Base-by-base conservation (phyloP, 1,140 invertebrate genomes). In the Leptoteleia sp. region DNA sequence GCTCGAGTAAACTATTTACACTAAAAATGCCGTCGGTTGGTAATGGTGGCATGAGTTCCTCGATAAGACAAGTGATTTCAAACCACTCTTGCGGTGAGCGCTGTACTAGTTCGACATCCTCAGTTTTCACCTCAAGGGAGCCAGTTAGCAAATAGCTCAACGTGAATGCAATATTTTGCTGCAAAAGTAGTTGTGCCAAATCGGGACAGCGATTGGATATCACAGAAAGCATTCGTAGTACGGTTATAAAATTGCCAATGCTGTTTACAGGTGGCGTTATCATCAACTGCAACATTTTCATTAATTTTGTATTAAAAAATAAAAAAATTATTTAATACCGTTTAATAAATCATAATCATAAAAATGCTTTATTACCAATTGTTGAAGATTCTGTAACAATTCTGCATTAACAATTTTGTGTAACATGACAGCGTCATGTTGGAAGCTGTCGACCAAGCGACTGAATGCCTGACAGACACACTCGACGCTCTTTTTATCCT, bases 401-500 rank as follows among this genome's bases (percentile, higher is more conserved):
- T 96, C 96, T 15, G 96, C 94, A 64, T 96, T 97, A 45, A 98
- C 97, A 68, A 99, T 99, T 89, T 99, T 97, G 84, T 97, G 96
- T 38, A 99, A 90, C 72, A 95, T 93, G 4, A 93, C 92, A 22
- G 97, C 93, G 87, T 99, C 97, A 81, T 95, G 93, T 85, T 99
- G 97, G 87, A 98, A 98, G 87, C 97, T 98, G 82, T 99, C 98
- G 0, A 99, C 97, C 6, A 99, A 91, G 11, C 98, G 93, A 73
- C 95, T 96, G 89, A 99, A 99, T 13, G 98, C 97, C 48, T 97
- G 92, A 82, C 98, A 99, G 4, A 99, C 96, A 85, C 96, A 97
- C 85, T 99, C 98, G 9, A 99, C 96, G 76, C 97, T 98, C 83
- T 99, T 99, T 85, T 99, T 99, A 88, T 99, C 98, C 85, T 97